These are phyloP conservation scores for Drosophila neotestacea DNA, from an alignment of 2,888 invertebrate species.

Conservation along the genomic window DNA sequence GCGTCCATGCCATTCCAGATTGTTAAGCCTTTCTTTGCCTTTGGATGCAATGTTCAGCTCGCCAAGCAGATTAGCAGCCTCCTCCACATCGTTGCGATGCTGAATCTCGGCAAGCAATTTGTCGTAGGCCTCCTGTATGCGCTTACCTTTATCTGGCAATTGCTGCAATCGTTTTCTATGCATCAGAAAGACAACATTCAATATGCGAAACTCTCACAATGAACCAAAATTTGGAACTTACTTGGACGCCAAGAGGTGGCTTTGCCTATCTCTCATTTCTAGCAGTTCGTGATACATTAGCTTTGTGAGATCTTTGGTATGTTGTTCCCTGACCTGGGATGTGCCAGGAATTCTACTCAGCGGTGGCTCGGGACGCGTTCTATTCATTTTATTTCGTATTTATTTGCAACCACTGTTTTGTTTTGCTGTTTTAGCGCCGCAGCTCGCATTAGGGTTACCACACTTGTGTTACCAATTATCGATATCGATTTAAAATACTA, in stretches of 20 bases:
- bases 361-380: slow-evolving; percentile 42
- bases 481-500: slow-evolving; percentile 7
- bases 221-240: slow-evolving; percentile 51
- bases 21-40: slow-evolving; percentile 74
- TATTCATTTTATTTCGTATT: slow-evolving; percentile 26
- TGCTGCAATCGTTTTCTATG: slow-evolving; percentile 69
- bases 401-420: slow-evolving; percentile 11
- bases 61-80: slow-evolving; percentile 80
- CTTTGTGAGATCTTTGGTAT: slow-evolving; percentile 75
- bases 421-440: slow-evolving; percentile 2
- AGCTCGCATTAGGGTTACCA: slow-evolving; percentile 10
- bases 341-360: slow-evolving; percentile 75
- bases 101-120: slow-evolving; percentile 79
- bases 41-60: slow-evolving; percentile 81
- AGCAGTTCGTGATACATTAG: slow-evolving; percentile 74
- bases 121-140: slow-evolving; percentile 79
- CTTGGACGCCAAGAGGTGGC: slow-evolving; percentile 81
- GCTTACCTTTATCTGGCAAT: slow-evolving; percentile 84
- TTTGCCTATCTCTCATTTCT: slow-evolving; percentile 82
- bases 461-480: neutral
- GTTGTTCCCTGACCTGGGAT: slow-evolving; percentile 70
- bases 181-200: slow-evolving; percentile 6
- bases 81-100: slow-evolving; percentile 78
- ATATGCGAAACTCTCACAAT: neutral
- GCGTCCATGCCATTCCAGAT: slow-evolving; percentile 82